phyloP scores from a whole-genome alignment of 2,888 invertebrate species.

The Altica lythri region DNA sequence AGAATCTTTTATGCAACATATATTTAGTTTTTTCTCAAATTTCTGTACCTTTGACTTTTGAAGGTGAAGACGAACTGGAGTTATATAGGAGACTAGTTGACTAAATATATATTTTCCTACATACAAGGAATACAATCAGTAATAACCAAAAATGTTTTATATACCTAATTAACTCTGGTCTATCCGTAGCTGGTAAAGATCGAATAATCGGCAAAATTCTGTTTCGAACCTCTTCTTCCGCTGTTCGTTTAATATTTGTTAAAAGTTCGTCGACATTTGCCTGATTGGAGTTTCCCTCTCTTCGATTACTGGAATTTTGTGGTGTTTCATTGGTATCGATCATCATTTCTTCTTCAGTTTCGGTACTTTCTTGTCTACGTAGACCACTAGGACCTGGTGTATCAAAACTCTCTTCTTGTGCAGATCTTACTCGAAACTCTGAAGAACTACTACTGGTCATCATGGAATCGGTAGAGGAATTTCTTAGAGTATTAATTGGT shows the following conservation, averaged over 20 bases:
- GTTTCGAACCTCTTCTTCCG: slow-evolving; percentile 45
- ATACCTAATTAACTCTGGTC: slow-evolving; percentile 47
- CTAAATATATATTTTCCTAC: no score
- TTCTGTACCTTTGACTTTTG: no score
- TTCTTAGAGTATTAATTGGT: neutral
- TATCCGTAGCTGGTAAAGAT: slow-evolving; percentile 45
- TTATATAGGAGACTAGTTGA: no score
- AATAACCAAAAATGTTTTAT: no score
- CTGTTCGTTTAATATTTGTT: slow-evolving; percentile 43
- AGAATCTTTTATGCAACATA: no score
- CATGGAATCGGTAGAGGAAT: neutral
- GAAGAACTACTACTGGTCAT: neutral
- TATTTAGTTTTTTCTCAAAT: no score
- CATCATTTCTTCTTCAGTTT: slow-evolving; percentile 17
- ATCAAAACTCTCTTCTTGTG: neutral
- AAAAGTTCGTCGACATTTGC: slow-evolving; percentile 39
- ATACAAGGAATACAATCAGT: no score
- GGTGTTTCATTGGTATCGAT: neutral
- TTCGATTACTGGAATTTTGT: neutral
- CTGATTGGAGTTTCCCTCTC: slow-evolving; percentile 10
- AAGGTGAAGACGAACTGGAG: no score
- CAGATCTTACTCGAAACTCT: slow-evolving; percentile 15
- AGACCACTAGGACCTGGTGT: neutral
- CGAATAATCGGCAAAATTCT: slow-evolving; percentile 47
- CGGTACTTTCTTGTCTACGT: slow-evolving; percentile 14